phyloP scores from a whole-genome alignment of 1,140 invertebrate species.

The Ceratina australensis region DNA sequence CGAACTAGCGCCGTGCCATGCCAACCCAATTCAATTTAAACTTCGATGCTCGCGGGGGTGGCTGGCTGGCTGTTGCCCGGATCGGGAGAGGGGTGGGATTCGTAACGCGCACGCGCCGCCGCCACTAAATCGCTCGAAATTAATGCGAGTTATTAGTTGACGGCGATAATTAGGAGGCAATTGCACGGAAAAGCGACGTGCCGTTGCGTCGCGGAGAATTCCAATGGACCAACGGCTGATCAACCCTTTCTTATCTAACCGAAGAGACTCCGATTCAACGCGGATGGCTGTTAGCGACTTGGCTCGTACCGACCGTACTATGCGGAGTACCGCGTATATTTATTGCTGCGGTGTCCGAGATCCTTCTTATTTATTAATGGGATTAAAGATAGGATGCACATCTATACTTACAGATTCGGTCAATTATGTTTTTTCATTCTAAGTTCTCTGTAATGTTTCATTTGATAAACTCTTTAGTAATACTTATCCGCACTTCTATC shows the following conservation, averaged over 20 bases:
- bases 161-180: constrained; percentile 78
- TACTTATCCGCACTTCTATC: no score
- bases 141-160: constrained; percentile 80
- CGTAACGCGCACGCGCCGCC: constrained; percentile 67
- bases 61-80: constrained; percentile 35
- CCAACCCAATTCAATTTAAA: constrained; percentile 80
- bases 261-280: neutral
- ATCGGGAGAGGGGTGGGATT: constrained; percentile 31
- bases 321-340: no score
- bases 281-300: neutral
- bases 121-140: constrained; percentile 78
- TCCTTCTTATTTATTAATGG: no score
- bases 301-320: no score
- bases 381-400: no score
- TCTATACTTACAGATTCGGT: no score
- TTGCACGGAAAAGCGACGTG: constrained; percentile 77
- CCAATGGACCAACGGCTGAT: constrained; percentile 42
- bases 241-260: constrained; percentile 27
- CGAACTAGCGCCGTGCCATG: constrained; percentile 74
- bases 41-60: constrained; percentile 67
- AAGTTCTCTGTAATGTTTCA: no score
- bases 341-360: no score
- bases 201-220: constrained; percentile 52
- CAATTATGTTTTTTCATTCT: no score
- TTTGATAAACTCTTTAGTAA: no score